A percentile compares a stretch with the other conserved stretches of the same genome.
Evolutionary conservation across 2,113 vertebrate genomes (phyloP).

Genomic region (Crotalus tigris): DNA sequence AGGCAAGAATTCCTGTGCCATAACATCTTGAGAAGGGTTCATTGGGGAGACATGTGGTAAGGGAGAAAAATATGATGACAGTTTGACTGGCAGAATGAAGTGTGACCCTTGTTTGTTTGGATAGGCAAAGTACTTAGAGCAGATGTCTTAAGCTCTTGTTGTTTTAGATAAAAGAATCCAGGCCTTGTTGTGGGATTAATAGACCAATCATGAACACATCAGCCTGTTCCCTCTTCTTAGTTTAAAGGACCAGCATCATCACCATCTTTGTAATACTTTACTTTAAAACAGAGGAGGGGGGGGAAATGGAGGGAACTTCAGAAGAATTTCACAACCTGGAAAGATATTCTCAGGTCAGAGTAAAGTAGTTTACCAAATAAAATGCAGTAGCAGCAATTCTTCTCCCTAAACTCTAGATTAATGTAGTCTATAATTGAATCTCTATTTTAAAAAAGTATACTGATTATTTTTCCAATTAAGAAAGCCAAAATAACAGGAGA

Average conservation of each 20-base stretch:
- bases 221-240: neutral
- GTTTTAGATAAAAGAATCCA: conserved; percentile 51
- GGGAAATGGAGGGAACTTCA: neutral
- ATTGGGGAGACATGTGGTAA: rapidly evolving
- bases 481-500: neutral
- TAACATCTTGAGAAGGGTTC: rapidly evolving
- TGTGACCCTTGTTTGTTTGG: conserved; percentile 43
- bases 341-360: neutral
- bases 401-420: neutral
- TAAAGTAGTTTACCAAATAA: neutral
- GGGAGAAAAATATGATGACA: conserved; percentile 30
- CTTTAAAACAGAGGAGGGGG: neutral
- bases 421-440: neutral
- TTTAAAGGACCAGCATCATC: neutral
- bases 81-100: conserved; percentile 44
- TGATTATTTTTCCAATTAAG: neutral
- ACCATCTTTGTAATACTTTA: neutral
- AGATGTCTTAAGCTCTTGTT: conserved; percentile 47
- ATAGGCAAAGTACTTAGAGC: conserved; percentile 55
- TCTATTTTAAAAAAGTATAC: neutral
- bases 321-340: conserved; percentile 2
- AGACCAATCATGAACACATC: conserved; percentile 32
- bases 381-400: neutral
- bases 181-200: conserved; percentile 34
- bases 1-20: rapidly evolving